phyloP scores from a whole-genome alignment of 2,888 invertebrate genomes.

The Morpho deidamia region DNA sequence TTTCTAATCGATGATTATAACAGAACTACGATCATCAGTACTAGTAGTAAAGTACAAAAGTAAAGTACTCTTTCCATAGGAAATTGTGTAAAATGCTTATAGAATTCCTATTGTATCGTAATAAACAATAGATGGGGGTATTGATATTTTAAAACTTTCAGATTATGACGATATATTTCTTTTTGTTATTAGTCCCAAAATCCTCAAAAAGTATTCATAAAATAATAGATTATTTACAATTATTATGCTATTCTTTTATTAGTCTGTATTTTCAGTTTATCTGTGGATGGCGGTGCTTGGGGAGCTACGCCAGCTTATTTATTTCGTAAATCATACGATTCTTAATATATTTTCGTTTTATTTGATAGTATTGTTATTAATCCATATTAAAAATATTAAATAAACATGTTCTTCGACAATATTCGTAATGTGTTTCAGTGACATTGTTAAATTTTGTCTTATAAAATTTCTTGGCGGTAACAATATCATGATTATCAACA shows the following conservation, averaged over 20 bases:
- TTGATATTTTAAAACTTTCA: too few species aligned
- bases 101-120: too few species aligned
- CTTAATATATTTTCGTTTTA: slow-evolving; percentile 28
- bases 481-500: slow-evolving; percentile 51
- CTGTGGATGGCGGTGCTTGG: slow-evolving; percentile 71
- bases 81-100: too few species aligned
- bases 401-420: slow-evolving; percentile 29
- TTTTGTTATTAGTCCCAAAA: too few species aligned
- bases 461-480: slow-evolving; percentile 55
- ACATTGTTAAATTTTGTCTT: slow-evolving; percentile 35
- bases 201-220: too few species aligned
- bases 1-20: too few species aligned
- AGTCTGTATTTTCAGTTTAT: slow-evolving; percentile 35
- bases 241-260: background rate
- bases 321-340: slow-evolving; percentile 49
- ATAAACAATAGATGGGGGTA: too few species aligned
- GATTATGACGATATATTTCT: too few species aligned
- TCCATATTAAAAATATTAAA: slow-evolving; percentile 23
- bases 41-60: too few species aligned
- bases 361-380: slow-evolving; percentile 23
- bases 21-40: too few species aligned
- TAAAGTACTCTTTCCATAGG: too few species aligned
- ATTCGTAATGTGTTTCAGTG: slow-evolving; percentile 40
- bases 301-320: slow-evolving; percentile 56
- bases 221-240: too few species aligned